A percentile compares a stretch with the other conserved stretches of the same genome.
Evolutionary conservation across 2,113 vertebrate species (phyloP).

Genomic region (Vireo altiloquus): DNA sequence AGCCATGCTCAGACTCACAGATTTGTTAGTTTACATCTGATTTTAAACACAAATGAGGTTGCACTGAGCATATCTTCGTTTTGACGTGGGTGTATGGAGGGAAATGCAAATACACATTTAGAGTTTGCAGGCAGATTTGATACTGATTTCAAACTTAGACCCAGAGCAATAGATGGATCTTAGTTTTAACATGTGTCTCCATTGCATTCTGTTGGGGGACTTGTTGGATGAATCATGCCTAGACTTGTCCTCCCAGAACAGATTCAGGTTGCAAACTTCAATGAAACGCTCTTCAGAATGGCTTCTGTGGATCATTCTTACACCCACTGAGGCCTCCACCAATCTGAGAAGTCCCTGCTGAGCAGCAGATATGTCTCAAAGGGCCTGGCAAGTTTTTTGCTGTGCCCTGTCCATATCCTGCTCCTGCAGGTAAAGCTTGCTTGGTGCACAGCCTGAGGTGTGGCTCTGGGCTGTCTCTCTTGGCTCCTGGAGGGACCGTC

Average conservation of each 20-base stretch:
- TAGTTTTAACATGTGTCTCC: neutral
- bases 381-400: neutral
- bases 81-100: neutral
- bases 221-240: neutral
- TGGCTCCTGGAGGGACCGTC: rapidly evolving
- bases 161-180: neutral
- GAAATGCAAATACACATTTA: neutral
- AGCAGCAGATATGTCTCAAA: neutral
- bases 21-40: neutral
- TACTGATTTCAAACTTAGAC: neutral
- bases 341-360: neutral
- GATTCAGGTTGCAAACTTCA: neutral
- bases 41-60: neutral
- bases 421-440: neutral
- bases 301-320: neutral
- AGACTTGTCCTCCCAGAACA: rapidly evolving
- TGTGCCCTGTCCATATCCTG: neutral
- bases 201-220: neutral
- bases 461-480: neutral
- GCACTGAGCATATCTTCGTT: neutral
- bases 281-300: neutral
- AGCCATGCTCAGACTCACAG: neutral
- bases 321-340: neutral
- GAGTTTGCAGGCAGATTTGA: neutral
- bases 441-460: rapidly evolving